A percentile compares a stretch with the other conserved stretches of the same genome.
Evolutionary conservation across 2,113 vertebrate species (phyloP).

Genomic region (Stomatorhinus ivindoensis): DNA sequence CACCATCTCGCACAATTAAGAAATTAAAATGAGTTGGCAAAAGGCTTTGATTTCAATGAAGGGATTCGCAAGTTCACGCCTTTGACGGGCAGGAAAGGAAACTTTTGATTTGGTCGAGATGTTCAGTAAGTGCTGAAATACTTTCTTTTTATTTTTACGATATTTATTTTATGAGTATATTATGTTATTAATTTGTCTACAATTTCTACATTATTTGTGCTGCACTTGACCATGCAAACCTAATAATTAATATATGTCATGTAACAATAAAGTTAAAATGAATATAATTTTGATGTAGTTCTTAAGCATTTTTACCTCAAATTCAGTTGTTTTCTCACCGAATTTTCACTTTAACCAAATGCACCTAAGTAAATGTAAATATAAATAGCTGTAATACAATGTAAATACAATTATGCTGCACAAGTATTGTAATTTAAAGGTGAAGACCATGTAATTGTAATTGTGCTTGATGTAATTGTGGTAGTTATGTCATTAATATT

Average conservation of each 20-base stretch:
- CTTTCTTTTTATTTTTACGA: neutral
- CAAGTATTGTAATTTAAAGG: neutral
- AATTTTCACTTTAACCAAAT: neutral
- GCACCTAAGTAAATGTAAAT: neutral
- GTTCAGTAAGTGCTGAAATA: neutral
- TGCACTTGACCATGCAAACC: neutral
- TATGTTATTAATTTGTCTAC: neutral
- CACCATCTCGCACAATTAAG: no score
- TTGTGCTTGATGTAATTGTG: neutral
- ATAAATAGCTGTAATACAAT: no score
- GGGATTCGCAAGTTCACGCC: neutral
- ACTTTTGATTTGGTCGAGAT: neutral
- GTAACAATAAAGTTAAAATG: neutral
- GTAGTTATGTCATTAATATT: neutral
- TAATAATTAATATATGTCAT: neutral
- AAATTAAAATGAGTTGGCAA: no score
- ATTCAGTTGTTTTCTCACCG: neutral
- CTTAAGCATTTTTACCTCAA: neutral
- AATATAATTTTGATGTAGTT: neutral
- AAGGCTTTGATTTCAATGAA: no score
- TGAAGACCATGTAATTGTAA: neutral
- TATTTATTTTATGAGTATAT: neutral
- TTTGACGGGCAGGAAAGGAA: neutral
- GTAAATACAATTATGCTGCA: neutral
- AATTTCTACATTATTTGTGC: neutral